These are phyloP conservation scores for Keiferia lycopersicella DNA, from an alignment of 2,888 invertebrate species.

Conservation along the genomic window DNA sequence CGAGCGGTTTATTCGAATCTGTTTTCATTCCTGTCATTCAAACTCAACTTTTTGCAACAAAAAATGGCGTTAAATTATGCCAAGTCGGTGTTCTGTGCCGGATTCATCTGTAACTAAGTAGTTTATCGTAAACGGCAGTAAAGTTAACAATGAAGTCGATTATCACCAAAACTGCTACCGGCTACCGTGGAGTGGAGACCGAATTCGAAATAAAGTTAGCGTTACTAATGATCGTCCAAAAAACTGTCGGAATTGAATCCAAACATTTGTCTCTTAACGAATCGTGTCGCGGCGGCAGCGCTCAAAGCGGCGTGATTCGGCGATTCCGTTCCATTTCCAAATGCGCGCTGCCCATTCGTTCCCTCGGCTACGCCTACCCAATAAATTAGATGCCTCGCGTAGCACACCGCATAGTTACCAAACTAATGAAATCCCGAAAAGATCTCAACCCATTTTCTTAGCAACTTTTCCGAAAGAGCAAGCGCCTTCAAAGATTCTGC, in stretches of 20 bases:
- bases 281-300: conserved; percentile 74
- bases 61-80: conserved; percentile 25
- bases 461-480: conserved; percentile 80
- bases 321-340: conserved; percentile 72
- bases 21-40: conserved; percentile 26
- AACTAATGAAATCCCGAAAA: conserved; percentile 80
- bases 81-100: conserved; percentile 14
- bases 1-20: conserved; percentile 22
- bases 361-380: conserved; percentile 78
- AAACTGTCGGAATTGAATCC: conserved; percentile 76
- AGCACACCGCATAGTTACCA: conserved; percentile 76
- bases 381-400: conserved; percentile 78
- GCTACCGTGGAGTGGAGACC: conserved; percentile 56
- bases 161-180: conserved; percentile 58
- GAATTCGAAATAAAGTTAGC: conserved; percentile 68
- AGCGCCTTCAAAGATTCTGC: conserved; percentile 80
- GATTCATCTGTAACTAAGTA: conserved; percentile 6
- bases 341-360: conserved; percentile 79
- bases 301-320: conserved; percentile 80
- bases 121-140: conserved; percentile 9
- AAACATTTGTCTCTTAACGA: conserved; percentile 81
- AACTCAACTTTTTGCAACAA: conserved; percentile 17
- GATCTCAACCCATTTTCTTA: conserved; percentile 81
- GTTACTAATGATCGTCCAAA: conserved; percentile 71
- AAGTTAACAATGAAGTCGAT: conserved; percentile 63